Evolutionary conservation across 2,888 invertebrate species (phyloP).

Genomic region (Diplazon laetatorius): DNA sequence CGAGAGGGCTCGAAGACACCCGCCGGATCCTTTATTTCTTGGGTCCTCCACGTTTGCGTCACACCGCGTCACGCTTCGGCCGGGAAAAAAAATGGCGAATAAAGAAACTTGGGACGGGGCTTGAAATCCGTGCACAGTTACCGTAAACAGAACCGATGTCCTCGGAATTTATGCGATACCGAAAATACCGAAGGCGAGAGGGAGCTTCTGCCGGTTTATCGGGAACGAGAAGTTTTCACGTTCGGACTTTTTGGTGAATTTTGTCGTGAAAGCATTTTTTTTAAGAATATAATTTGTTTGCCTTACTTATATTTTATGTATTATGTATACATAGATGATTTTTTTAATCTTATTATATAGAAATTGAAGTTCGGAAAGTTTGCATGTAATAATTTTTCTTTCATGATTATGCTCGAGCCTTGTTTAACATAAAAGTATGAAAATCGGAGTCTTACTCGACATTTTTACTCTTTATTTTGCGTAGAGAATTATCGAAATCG

Average conservation of each 20-base stretch:
- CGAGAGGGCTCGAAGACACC: slow-evolving; percentile 14
- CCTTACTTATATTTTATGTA: no score
- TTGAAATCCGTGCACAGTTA: background rate
- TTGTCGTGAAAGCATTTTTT: no score
- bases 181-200: background rate
- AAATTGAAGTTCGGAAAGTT: no score
- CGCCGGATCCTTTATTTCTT: slow-evolving; percentile 36
- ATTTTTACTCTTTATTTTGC: no score
- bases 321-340: no score
- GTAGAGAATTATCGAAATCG: no score
- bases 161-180: background rate
- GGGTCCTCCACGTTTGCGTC: slow-evolving; percentile 41
- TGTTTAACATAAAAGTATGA: no score
- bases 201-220: background rate
- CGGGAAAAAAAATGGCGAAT: slow-evolving; percentile 56
- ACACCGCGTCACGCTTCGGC: slow-evolving; percentile 35
- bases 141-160: slow-evolving; percentile 5
- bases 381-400: no score
- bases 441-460: no score
- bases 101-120: slow-evolving; percentile 47
- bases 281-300: no score
- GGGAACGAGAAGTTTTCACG: background rate
- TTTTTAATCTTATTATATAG: no score
- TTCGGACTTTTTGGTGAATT: background rate
- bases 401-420: no score